Percentiles rank a stretch among this genome's conserved stretches.
Evolutionary conservation across 1,140 invertebrate species (phyloP).

Genomic region (Pseudoatta argentina): DNA sequence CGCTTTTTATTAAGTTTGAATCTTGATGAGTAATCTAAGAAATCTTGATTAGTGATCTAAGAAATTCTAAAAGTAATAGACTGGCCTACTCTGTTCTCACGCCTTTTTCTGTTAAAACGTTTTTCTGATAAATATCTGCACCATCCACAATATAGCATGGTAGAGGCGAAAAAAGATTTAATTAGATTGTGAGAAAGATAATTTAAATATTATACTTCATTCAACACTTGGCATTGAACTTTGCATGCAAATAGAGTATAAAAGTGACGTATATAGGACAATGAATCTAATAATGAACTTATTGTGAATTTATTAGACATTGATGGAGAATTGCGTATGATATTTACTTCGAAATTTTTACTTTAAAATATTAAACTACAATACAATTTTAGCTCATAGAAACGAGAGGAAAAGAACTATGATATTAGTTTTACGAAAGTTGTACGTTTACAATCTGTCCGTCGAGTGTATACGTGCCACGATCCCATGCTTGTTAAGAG

Average conservation of each 20-base stretch:
- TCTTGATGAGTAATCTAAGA: constrained; percentile 68
- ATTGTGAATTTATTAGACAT: constrained; percentile 49
- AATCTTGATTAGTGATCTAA: constrained; percentile 71
- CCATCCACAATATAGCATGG: background rate
- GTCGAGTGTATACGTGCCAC: background rate
- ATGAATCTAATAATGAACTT: background rate
- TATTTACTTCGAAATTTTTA: background rate
- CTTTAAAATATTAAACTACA: constrained; percentile 10
- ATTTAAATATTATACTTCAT: constrained; percentile 33
- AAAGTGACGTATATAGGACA: background rate
- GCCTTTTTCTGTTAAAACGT: constrained; percentile 33
- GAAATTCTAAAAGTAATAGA: constrained; percentile 27
- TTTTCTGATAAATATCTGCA: constrained; percentile 33
- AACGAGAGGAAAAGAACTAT: too few relatives aligned
- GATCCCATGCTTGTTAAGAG: constrained; percentile 56
- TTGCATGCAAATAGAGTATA: background rate
- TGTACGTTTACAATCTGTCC: background rate
- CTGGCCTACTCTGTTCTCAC: background rate
- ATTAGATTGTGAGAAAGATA: constrained; percentile 39
- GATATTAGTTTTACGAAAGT: constrained; percentile 26
- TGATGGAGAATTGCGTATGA: constrained; percentile 8
- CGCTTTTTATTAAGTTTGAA: constrained; percentile 14
- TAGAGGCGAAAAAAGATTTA: background rate
- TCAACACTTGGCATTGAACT: constrained; percentile 23
- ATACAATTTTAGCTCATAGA: background rate